Evolutionary conservation across 2,113 vertebrate genomes (phyloP).

Genomic region (Procavia capensis): DNA sequence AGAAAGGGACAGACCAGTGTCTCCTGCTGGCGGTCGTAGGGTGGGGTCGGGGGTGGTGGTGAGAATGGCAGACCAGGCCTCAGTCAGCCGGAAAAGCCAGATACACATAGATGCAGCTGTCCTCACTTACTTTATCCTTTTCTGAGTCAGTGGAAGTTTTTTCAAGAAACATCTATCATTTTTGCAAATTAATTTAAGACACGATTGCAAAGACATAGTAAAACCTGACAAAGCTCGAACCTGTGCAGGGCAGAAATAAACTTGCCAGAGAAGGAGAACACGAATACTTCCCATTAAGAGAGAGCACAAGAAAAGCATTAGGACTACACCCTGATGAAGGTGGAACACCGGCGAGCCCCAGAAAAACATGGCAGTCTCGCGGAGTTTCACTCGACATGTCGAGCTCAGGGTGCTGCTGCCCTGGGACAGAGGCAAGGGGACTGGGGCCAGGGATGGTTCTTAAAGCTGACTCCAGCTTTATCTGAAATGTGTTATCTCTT

Average conservation of each 20-base stretch:
- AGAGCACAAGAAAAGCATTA: not conserved
- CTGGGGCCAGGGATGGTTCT: accelerated
- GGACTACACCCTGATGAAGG: not conserved
- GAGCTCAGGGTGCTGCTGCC: not conserved
- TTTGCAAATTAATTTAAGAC: not conserved
- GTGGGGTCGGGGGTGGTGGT: too few relatives aligned
- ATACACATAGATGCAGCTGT: accelerated
- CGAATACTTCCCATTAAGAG: not conserved
- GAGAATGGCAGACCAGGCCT: accelerated
- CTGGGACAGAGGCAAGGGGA: not conserved
- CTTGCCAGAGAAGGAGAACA: not conserved
- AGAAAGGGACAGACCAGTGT: accelerated
- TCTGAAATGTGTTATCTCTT: not conserved
- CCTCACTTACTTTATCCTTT: not conserved
- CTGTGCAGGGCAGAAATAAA: not conserved
- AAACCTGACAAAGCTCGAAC: not conserved
- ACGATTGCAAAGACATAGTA: not conserved
- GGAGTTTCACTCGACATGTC: not conserved
- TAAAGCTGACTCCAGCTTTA: not conserved
- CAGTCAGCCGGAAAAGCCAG: not conserved
- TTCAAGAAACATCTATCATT: not conserved
- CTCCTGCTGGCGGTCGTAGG: not conserved
- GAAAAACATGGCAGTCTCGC: too few relatives aligned
- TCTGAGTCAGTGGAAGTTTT: not conserved
- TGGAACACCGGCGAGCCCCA: too few relatives aligned